phyloP scores from a whole-genome alignment of 2,888 invertebrate genomes.

The Bedellia somnulentella region DNA sequence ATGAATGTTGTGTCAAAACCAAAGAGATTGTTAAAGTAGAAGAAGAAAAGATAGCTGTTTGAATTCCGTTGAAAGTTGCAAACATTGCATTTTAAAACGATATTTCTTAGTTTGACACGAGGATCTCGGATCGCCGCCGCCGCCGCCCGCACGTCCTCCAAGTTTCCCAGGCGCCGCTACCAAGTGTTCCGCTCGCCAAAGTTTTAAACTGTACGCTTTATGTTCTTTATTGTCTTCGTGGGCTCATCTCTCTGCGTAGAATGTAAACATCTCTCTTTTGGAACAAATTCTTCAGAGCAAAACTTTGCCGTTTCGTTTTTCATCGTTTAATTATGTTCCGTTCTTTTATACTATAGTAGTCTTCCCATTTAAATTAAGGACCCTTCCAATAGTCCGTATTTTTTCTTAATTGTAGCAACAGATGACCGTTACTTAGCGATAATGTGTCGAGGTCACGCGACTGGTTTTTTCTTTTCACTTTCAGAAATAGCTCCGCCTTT shows the following conservation, averaged over 20 bases:
- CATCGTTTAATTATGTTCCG: too few relatives aligned
- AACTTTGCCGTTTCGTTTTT: too few relatives aligned
- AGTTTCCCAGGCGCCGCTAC: slow-evolving; percentile 36
- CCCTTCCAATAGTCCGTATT: too few relatives aligned
- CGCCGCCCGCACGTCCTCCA: slow-evolving; percentile 23
- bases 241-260: slow-evolving; percentile 31
- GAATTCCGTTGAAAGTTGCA: slow-evolving; percentile 19
- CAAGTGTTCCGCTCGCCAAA: slow-evolving; percentile 34
- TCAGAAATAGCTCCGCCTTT: slow-evolving; percentile 10
- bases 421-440: slow-evolving; percentile 33
- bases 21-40: slow-evolving; percentile 8
- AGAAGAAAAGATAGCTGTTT: too few relatives aligned
- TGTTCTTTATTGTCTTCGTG: slow-evolving; percentile 49
- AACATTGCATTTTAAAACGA: slow-evolving; percentile 23
- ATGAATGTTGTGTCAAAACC: too few relatives aligned
- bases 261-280: slow-evolving; percentile 34
- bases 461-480: too few relatives aligned
- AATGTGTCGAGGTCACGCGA: slow-evolving; percentile 37
- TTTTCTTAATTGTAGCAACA: too few relatives aligned
- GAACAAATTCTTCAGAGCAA: too few relatives aligned
- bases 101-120: slow-evolving; percentile 51
- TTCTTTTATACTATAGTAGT: too few relatives aligned
- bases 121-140: slow-evolving; percentile 17
- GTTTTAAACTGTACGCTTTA: slow-evolving; percentile 50
- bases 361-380: too few relatives aligned